Evolutionary conservation across 2,888 invertebrate species (phyloP).

Genomic region (Charanyca ferruginea): DNA sequence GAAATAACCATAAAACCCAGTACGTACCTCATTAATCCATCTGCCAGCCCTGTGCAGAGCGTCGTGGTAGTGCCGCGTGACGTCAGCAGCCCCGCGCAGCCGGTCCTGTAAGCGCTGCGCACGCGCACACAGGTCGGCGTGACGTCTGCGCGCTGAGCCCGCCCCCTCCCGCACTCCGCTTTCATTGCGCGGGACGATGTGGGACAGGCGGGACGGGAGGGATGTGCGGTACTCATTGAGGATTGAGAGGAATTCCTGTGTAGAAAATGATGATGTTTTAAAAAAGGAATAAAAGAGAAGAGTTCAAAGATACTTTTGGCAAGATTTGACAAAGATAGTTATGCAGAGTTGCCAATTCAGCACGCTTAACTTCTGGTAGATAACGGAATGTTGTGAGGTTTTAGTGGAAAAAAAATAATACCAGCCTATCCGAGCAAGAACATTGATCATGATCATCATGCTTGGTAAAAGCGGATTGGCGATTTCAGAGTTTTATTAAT

Average conservation of each 20-base stretch:
- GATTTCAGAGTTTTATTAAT: too few species aligned
- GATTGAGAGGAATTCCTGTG: constrained; percentile 94
- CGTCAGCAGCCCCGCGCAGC: constrained; percentile 94
- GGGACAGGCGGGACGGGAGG: constrained; percentile 95
- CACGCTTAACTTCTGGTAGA: too few species aligned
- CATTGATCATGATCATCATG: too few species aligned
- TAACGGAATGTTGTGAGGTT: too few species aligned
- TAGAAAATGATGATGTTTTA: too few species aligned
- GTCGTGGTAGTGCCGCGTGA: constrained; percentile 93
- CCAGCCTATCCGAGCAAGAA: too few species aligned
- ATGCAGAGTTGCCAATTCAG: too few species aligned
- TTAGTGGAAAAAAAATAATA: too few species aligned
- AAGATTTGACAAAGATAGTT: too few species aligned
- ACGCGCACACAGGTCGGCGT: constrained; percentile 95
- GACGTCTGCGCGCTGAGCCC: constrained; percentile 94
- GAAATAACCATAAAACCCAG: background rate
- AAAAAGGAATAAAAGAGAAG: too few species aligned
- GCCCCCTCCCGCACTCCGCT: constrained; percentile 95
- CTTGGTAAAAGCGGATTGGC: too few species aligned
- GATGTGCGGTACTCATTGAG: constrained; percentile 97
- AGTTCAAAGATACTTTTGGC: too few species aligned
- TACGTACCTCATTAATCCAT: constrained; percentile 94
- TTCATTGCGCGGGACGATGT: constrained; percentile 93
- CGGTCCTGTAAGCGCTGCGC: constrained; percentile 96
- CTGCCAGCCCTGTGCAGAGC: constrained; percentile 95